Conservation (phyloP, 1,140 invertebrate genomes). For the Macrobrachium nipponense region DNA sequence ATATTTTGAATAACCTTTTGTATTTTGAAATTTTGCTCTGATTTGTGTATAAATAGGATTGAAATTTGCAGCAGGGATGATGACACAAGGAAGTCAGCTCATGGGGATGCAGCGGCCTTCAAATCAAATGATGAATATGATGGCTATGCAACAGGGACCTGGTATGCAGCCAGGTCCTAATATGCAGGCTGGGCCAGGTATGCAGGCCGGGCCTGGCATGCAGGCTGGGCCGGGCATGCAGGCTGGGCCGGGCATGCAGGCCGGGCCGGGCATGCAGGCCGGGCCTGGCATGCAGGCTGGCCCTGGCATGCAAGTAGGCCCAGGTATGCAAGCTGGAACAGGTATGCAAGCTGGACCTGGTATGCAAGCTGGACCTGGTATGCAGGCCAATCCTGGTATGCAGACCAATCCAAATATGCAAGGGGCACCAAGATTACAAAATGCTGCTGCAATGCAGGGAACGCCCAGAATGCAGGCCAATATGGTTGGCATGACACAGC, state of each 20-base stretch:
- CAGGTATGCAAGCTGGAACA: conserved; percentile 39
- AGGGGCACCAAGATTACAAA: conserved; percentile 25
- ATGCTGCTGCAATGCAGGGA: conserved; percentile 27
- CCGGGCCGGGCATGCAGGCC: conserved; percentile 52
- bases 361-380: conserved; percentile 46
- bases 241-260: conserved; percentile 52
- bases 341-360: conserved; percentile 35
- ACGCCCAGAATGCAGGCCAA: conserved; percentile 54
- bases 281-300: conserved; percentile 54
- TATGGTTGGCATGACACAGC: conserved; percentile 52
- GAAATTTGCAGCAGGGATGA: conserved; percentile 46
- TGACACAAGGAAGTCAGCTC: conserved; percentile 50
- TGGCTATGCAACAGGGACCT: conserved; percentile 59
- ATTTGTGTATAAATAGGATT: background rate
- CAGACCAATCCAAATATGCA: conserved; percentile 42
- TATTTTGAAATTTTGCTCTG: background rate
- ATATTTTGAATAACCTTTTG: no score
- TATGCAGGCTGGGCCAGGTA: conserved; percentile 47
- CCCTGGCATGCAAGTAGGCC: conserved; percentile 47
- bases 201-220: conserved; percentile 47
- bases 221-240: conserved; percentile 44
- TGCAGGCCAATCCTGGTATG: conserved; percentile 49
- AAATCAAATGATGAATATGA: conserved; percentile 62
- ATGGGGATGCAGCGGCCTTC: conserved; percentile 59
- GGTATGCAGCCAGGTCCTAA: conserved; percentile 42